Conservation (phyloP, 2,113 vertebrate genomes). For the Phyllopteryx taeniolatus region DNA sequence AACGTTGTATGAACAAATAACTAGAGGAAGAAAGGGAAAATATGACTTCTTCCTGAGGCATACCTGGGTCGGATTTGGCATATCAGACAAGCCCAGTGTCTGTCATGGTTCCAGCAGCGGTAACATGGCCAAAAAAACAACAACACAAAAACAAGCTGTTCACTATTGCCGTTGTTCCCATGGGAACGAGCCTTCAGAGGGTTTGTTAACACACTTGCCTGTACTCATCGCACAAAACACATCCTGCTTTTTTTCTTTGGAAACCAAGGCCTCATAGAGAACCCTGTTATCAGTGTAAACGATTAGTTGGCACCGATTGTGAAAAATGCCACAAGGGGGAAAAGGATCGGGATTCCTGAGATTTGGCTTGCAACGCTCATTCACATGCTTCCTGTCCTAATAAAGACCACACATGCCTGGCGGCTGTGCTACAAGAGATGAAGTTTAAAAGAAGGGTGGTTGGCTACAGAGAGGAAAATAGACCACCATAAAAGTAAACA, state of each 20-base stretch:
- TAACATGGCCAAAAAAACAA: slow-evolving; percentile 50
- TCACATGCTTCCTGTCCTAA: slow-evolving; percentile 67
- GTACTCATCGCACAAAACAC: slow-evolving; percentile 63
- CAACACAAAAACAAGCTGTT: slow-evolving; percentile 70
- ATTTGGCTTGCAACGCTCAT: slow-evolving; percentile 57
- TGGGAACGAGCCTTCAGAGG: slow-evolving; percentile 66
- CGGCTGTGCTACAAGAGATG: slow-evolving; percentile 19
- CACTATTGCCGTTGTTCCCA: slow-evolving; percentile 63
- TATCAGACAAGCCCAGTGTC: slow-evolving; percentile 64
- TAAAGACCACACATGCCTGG: slow-evolving; percentile 62
- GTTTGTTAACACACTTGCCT: slow-evolving; percentile 50
- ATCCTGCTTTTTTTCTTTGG: slow-evolving; percentile 16
- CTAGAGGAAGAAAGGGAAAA: slow-evolving; percentile 43
- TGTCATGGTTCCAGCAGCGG: slow-evolving; percentile 58
- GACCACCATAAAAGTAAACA: slow-evolving; percentile 31
- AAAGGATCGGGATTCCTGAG: slow-evolving; percentile 66
- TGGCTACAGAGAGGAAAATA: slow-evolving; percentile 5
- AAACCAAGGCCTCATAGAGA: slow-evolving; percentile 26
- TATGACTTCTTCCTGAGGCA: slow-evolving; percentile 29
- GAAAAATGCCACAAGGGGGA: slow-evolving; percentile 53
- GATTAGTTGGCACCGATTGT: slow-evolving; percentile 55
- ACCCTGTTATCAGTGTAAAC: slow-evolving; percentile 45
- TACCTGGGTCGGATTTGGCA: slow-evolving; percentile 59
- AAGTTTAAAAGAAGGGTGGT: slow-evolving; percentile 30
- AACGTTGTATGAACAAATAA: slow-evolving; percentile 31